Evolutionary conservation across 2,113 vertebrate genomes (phyloP).

Genomic region (Crypturellus undulatus): DNA sequence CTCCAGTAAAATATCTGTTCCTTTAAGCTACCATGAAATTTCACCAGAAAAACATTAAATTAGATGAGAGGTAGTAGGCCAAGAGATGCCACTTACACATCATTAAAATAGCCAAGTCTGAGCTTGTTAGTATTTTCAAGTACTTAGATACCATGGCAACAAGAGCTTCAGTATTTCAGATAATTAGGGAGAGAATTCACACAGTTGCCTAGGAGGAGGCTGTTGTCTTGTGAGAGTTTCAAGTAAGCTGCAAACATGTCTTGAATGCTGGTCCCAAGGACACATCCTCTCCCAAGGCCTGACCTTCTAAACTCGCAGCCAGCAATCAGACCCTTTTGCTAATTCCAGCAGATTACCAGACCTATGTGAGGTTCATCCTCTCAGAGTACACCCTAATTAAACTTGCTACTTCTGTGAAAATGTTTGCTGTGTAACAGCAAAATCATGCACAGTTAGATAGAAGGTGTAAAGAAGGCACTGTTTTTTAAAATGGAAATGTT

Average conservation of each 20-base stretch:
- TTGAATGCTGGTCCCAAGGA: neutral
- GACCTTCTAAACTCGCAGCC: neutral
- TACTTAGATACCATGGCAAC: slow-evolving; percentile 29
- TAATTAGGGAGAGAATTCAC: neutral
- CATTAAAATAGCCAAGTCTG: neutral
- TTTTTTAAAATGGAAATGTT: neutral
- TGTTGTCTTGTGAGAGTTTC: neutral
- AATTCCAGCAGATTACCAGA: neutral
- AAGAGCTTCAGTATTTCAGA: neutral
- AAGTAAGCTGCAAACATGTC: neutral
- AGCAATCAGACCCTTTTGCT: neutral
- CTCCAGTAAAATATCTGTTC: neutral
- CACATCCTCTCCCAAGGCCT: neutral
- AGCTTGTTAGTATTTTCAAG: neutral
- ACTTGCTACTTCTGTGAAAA: neutral
- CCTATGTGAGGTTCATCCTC: neutral
- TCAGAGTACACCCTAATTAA: neutral
- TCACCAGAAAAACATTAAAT: neutral
- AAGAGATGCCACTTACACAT: neutral
- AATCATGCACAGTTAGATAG: neutral
- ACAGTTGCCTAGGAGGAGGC: neutral
- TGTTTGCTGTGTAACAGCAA: neutral
- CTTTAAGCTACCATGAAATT: neutral
- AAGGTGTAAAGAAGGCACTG: neutral
- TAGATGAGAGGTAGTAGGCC: neutral